A percentile compares a stretch with the other conserved stretches of the same genome.
These are phyloP conservation scores for Beroe forskalii DNA, from an alignment of 37 sponge, comb jelly and placozoan genomes.

Conservation along the genomic window DNA sequence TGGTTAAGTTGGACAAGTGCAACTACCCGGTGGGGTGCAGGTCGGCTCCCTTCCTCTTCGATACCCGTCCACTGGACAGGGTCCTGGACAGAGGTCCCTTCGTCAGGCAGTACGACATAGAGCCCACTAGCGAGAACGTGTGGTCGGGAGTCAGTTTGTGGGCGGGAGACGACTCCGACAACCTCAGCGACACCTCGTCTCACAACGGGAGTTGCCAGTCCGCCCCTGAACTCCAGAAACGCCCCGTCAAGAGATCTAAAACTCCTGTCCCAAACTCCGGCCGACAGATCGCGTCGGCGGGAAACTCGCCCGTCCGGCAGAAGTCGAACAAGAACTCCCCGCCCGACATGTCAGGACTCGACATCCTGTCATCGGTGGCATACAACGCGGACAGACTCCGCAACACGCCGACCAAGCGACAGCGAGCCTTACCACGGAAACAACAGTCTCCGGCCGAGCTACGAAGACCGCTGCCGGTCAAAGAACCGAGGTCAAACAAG, in stretches of 20 bases:
- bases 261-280: too few species aligned
- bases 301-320: slow-evolving; percentile 10
- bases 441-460: background rate
- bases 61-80: background rate
- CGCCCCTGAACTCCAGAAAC: background rate
- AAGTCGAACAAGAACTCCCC: background rate
- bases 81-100: slow-evolving; percentile 19
- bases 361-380: slow-evolving; percentile 48
- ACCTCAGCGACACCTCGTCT: slow-evolving; percentile 32
- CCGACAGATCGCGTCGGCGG: slow-evolving; percentile 7
- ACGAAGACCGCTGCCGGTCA: background rate
- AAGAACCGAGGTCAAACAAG: background rate
- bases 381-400: slow-evolving; percentile 56
- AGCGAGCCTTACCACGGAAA: background rate
- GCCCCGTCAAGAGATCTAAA: background rate
- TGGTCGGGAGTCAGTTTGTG: slow-evolving; percentile 57
- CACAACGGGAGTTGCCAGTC: slow-evolving; percentile 17
- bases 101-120: slow-evolving; percentile 46
- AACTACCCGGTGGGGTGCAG: slow-evolving; percentile 58
- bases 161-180: slow-evolving; percentile 44
- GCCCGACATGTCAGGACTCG: slow-evolving; percentile 38
- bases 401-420: slow-evolving; percentile 41
- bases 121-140: slow-evolving; percentile 25
- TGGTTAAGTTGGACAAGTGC: slow-evolving; percentile 54
- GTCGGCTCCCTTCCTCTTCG: slow-evolving; percentile 60